A percentile compares a stretch with the other conserved stretches of the same genome.
Evolutionary conservation across 2,797 vertebrate genomes (phyloP).

Genomic region (Pygocentrus nattereri): DNA sequence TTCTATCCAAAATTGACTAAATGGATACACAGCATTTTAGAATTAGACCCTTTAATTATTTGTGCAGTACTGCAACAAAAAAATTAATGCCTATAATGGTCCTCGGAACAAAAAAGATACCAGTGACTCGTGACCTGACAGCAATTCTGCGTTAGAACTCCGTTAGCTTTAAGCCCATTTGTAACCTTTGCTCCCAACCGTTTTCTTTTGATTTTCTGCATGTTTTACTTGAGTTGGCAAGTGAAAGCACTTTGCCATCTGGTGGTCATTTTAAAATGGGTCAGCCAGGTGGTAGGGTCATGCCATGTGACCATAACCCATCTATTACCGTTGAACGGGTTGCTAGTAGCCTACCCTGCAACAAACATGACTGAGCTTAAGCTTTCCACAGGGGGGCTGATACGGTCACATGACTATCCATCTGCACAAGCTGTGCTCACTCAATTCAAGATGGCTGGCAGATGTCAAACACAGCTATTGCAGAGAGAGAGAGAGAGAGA

Average conservation of each 20-base stretch:
- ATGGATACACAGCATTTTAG: too few relatives aligned
- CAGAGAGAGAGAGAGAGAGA: neutral
- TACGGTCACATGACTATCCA: constrained; percentile 16
- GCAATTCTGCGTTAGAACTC: neutral
- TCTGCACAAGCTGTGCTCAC: constrained; percentile 24
- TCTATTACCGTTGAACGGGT: neutral
- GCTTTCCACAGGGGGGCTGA: constrained; percentile 6
- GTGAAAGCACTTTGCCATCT: constrained; percentile 8
- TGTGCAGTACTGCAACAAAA: too few relatives aligned
- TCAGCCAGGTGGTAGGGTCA: constrained; percentile 17
- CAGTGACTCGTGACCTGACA: too few relatives aligned
- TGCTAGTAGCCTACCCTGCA: neutral
- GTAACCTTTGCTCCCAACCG: neutral
- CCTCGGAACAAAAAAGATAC: too few relatives aligned
- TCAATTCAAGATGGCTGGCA: constrained; percentile 22
- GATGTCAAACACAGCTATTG: constrained; percentile 6
- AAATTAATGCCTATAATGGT: too few relatives aligned
- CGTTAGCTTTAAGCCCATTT: neutral
- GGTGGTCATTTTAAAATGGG: neutral
- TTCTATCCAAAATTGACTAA: too few relatives aligned
- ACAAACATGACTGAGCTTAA: neutral
- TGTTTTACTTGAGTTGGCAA: neutral
- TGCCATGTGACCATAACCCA: neutral
- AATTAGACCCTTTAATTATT: too few relatives aligned
- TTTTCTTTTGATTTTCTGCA: neutral